Evolutionary conservation across 2,797 vertebrate genomes (phyloP).

Genomic region (Hafferia zeledoni): DNA sequence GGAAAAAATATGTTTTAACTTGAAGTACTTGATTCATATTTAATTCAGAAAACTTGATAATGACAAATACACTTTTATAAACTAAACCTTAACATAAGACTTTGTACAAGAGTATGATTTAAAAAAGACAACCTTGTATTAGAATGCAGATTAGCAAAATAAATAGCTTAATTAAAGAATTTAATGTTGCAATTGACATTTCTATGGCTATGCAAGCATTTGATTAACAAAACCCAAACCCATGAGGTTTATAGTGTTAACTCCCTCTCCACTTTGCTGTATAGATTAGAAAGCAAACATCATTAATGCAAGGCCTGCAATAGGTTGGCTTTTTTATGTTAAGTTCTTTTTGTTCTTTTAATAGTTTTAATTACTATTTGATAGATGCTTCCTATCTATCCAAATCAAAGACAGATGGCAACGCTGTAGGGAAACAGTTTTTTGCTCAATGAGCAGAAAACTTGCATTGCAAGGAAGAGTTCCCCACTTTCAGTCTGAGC

Average conservation of each 20-base stretch:
- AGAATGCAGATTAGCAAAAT: constrained; percentile 23
- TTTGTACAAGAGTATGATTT: neutral
- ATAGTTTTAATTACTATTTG: neutral
- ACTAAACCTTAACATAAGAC: neutral
- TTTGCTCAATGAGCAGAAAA: neutral
- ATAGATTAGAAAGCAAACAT: neutral
- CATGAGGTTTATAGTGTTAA: constrained; percentile 27
- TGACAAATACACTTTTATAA: neutral
- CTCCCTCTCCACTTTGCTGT: neutral
- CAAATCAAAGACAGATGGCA: neutral
- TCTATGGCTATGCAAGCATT: constrained; percentile 23
- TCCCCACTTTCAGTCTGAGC: fast-evolving
- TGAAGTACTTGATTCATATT: neutral
- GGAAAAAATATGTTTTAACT: neutral
- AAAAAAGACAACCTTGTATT: neutral
- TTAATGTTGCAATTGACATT: constrained; percentile 54
- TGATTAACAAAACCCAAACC: constrained; percentile 51
- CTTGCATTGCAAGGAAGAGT: neutral
- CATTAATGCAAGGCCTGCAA: neutral
- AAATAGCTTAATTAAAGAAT: constrained; percentile 54
- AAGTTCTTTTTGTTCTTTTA: neutral
- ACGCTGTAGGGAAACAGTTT: neutral
- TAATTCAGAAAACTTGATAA: neutral
- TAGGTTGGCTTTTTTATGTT: neutral
- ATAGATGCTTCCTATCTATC: neutral